phyloP scores from a whole-genome alignment of 1,140 invertebrate genomes.

The Chrysopa pallens region DNA sequence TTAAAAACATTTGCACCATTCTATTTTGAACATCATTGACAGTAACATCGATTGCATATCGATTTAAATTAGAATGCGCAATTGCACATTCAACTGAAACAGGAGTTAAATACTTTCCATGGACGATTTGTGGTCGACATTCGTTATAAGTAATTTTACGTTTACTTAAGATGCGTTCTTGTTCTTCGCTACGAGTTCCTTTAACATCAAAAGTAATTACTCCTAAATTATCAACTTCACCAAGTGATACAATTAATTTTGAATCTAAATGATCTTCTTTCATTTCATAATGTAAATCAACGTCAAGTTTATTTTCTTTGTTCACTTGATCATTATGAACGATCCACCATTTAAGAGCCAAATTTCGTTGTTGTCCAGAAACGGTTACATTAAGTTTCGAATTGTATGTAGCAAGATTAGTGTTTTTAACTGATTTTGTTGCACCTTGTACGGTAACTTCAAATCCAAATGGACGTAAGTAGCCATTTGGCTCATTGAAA shows the following conservation, averaged over 20 bases:
- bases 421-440: conserved; percentile 1
- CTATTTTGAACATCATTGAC: too few species aligned
- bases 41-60: too few species aligned
- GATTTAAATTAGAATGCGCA: too few species aligned
- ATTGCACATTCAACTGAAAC: too few species aligned
- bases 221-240: conserved; percentile 8
- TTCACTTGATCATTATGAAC: conserved; percentile 17
- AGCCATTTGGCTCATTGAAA: background rate
- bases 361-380: conserved; percentile 18
- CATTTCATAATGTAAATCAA: conserved; percentile 18
- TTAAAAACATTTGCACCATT: too few species aligned
- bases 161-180: conserved; percentile 4
- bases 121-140: background rate
- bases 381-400: conserved; percentile 7
- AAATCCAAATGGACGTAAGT: too few species aligned
- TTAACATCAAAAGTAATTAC: conserved; percentile 8
- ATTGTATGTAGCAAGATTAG: conserved; percentile 3
- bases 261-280: conserved; percentile 14
- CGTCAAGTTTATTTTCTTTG: conserved; percentile 20
- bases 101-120: too few species aligned
- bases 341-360: conserved; percentile 16
- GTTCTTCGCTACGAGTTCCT: conserved; percentile 14
- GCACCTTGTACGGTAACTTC: background rate
- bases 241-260: conserved; percentile 15
- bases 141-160: conserved; percentile 2